These are phyloP conservation scores for Lepilemur septentrionalis DNA, from an alignment of 2,797 vertebrate genomes.

Conservation along the genomic window DNA sequence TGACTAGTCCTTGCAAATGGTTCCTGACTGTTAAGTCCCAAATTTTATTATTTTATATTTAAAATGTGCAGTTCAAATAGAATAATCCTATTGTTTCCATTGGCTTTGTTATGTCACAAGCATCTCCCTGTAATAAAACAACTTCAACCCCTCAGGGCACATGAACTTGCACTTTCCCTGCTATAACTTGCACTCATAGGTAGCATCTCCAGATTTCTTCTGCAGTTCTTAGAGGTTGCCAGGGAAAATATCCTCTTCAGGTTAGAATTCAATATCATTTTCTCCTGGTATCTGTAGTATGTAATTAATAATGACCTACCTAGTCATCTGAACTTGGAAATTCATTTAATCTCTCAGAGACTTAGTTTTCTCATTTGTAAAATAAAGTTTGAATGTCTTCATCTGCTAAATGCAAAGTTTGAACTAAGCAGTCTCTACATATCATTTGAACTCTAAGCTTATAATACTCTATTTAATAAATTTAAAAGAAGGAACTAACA, in stretches of 20 bases:
- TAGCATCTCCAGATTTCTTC: slow-evolving; percentile 17
- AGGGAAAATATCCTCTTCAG: slow-evolving; percentile 32
- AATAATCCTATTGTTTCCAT: not conserved
- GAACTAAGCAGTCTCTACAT: not conserved
- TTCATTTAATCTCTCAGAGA: slow-evolving; percentile 20
- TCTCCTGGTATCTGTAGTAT: slow-evolving; percentile 18
- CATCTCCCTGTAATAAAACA: not conserved
- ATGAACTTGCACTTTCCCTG: not conserved
- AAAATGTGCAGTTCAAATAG: not conserved
- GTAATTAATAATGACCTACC: slow-evolving; percentile 27
- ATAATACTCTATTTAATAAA: not conserved
- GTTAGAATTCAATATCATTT: slow-evolving; percentile 52
- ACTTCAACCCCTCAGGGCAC: not conserved
- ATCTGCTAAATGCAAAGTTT: slow-evolving; percentile 20
- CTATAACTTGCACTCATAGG: not conserved
- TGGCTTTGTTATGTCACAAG: not conserved
- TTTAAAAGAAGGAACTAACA: not conserved
- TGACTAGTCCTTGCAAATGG: slow-evolving; percentile 20
- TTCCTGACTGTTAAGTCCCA: not conserved
- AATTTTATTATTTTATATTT: slow-evolving; percentile 39
- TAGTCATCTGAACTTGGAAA: slow-evolving; percentile 49
- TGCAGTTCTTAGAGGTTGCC: not conserved
- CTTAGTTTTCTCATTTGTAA: slow-evolving; percentile 29
- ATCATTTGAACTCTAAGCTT: not conserved
- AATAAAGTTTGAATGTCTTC: slow-evolving; percentile 25